Evolutionary conservation across 2,888 invertebrate genomes (phyloP).

Genomic region (Pegoplata infirma): DNA sequence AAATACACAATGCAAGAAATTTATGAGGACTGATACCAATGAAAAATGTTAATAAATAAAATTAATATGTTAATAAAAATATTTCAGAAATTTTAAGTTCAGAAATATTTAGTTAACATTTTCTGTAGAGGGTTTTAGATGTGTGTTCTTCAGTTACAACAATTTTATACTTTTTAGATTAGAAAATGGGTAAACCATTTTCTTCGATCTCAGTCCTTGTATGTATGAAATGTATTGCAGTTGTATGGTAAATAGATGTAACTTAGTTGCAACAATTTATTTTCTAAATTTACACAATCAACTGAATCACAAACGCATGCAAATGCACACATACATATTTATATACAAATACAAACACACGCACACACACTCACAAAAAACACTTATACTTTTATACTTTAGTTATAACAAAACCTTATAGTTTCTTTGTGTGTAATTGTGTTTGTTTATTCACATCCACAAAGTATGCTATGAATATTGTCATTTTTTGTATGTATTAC

Average conservation of each 20-base stretch:
- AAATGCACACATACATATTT: neutral
- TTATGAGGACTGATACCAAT: neutral
- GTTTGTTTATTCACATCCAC: neutral
- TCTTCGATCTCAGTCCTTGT: too few species aligned
- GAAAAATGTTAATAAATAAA: too few species aligned
- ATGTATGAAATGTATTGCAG: too few species aligned
- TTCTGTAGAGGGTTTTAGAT: too few species aligned
- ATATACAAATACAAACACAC: neutral
- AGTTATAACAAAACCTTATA: conserved; percentile 1
- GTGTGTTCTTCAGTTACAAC: too few species aligned
- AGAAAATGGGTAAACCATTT: too few species aligned
- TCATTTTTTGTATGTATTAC: neutral
- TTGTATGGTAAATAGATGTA: too few species aligned
- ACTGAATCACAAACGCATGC: conserved; percentile 39
- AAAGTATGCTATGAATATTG: neutral
- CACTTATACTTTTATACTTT: neutral
- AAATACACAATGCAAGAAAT: neutral
- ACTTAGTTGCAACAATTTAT: conserved; percentile 57
- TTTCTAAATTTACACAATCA: conserved; percentile 53
- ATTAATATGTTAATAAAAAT: too few species aligned
- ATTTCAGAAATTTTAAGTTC: too few species aligned
- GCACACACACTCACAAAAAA: neutral
- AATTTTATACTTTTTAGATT: too few species aligned
- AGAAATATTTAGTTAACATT: too few species aligned
- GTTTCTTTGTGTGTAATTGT: neutral